These are phyloP conservation scores for Adelphocoris suturalis DNA, from an alignment of 2,888 invertebrate species.

Conservation along the genomic window DNA sequence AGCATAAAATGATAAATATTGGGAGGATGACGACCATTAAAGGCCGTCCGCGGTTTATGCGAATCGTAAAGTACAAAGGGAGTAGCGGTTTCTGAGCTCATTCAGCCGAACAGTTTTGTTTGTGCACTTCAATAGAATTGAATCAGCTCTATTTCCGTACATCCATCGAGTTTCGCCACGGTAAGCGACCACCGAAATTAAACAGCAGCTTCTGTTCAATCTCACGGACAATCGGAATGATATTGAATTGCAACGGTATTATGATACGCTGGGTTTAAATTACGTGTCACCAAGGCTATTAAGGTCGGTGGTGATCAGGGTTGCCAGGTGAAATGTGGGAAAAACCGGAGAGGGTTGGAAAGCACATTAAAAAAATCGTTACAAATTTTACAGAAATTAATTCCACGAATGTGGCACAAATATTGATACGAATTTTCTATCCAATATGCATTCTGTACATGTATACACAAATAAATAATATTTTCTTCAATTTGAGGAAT, in stretches of 20 bases:
- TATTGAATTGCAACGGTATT: background rate
- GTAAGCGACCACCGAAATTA: background rate
- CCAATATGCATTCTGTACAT: too few relatives aligned
- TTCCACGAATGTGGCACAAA: too few relatives aligned
- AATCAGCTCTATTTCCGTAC: constrained; percentile 58
- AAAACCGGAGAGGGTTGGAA: too few relatives aligned
- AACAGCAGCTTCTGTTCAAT: background rate
- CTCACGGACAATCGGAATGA: background rate
- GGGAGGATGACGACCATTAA: background rate
- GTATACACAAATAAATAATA: too few relatives aligned
- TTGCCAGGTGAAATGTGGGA: too few relatives aligned
- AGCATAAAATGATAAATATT: constrained; percentile 7
- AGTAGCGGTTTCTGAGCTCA: constrained; percentile 24
- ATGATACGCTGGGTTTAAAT: background rate
- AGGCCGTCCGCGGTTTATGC: constrained; percentile 22
- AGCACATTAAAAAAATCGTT: too few relatives aligned
- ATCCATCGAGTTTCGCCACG: background rate
- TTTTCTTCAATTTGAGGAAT: too few relatives aligned
- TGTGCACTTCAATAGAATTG: constrained; percentile 48
- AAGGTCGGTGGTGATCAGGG: too few relatives aligned
- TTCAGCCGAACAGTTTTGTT: constrained; percentile 44
- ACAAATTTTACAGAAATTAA: too few relatives aligned
- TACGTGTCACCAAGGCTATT: too few relatives aligned
- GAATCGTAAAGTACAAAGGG: constrained; percentile 49
- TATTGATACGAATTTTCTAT: too few relatives aligned